These are phyloP conservation scores for Rhinogobius similis DNA, from an alignment of 2,113 vertebrate genomes.

Conservation along the genomic window DNA sequence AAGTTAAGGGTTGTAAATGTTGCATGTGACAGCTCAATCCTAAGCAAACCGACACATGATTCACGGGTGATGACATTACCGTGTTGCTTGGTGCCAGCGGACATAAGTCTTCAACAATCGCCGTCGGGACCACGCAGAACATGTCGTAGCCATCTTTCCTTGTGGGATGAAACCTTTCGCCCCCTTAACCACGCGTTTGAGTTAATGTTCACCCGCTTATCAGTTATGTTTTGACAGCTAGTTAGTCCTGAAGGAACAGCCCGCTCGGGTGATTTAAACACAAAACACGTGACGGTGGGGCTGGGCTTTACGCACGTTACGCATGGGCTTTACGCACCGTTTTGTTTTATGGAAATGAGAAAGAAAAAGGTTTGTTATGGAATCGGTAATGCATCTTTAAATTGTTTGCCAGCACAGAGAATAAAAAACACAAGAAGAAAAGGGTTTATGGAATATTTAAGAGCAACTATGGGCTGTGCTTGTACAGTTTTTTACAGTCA, in stretches of 20 bases:
- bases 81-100: constrained; percentile 30
- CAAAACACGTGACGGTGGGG: constrained; percentile 24
- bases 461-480: too few relatives aligned
- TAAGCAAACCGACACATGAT: background rate
- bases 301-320: background rate
- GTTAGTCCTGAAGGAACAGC: background rate
- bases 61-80: constrained; percentile 39
- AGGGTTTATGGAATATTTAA: too few relatives aligned
- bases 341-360: too few relatives aligned
- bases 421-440: too few relatives aligned
- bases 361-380: too few relatives aligned
- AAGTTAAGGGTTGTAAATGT: background rate
- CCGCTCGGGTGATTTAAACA: constrained; percentile 29
- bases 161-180: background rate
- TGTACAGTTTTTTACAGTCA: too few relatives aligned
- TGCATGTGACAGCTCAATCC: background rate
- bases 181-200: background rate
- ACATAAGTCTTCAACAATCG: constrained; percentile 20
- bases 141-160: constrained; percentile 59
- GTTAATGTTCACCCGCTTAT: constrained; percentile 67
- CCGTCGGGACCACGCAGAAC: constrained; percentile 20
- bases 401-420: too few relatives aligned
- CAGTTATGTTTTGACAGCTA: background rate
- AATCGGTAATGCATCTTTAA: too few relatives aligned
- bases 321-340: background rate